Percentiles rank a stretch among this genome's conserved stretches.
Evolutionary conservation across 2,888 invertebrate species (phyloP).

Genomic region (Trichogramma dendrolimi): DNA sequence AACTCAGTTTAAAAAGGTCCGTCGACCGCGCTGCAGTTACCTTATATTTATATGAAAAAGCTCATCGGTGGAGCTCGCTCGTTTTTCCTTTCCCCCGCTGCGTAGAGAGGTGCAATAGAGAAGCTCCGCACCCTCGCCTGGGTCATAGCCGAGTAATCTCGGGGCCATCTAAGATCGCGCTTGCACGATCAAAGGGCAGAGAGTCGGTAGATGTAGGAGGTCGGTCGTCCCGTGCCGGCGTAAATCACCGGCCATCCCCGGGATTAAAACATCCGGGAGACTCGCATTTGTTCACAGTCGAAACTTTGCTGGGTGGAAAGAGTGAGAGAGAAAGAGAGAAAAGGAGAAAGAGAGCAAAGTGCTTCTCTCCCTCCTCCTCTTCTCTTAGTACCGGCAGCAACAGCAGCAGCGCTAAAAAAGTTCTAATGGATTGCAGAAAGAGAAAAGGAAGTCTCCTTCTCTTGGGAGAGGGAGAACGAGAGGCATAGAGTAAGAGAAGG

Average conservation of each 20-base stretch:
- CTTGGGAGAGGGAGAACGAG: background rate
- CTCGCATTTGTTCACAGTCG: slow-evolving; percentile 42
- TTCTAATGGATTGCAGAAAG: slow-evolving; percentile 18
- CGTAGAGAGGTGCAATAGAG: no score
- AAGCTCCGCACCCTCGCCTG: no score
- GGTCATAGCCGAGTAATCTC: background rate
- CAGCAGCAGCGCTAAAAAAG: slow-evolving; percentile 14
- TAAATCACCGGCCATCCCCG: slow-evolving; percentile 35
- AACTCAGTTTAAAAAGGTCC: no score
- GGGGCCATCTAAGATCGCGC: slow-evolving; percentile 12
- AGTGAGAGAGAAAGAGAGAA: slow-evolving; percentile 20
- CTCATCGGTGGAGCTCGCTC: no score
- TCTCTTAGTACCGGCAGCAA: background rate
- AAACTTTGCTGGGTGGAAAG: slow-evolving; percentile 33
- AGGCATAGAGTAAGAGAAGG: no score
- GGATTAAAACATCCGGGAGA: slow-evolving; percentile 45
- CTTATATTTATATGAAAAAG: no score
- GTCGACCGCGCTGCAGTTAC: no score
- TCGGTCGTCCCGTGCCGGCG: slow-evolving; percentile 9
- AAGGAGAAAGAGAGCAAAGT: slow-evolving; percentile 15
- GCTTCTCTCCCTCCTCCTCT: slow-evolving; percentile 10
- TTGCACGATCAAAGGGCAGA: background rate
- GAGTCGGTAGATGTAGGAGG: background rate
- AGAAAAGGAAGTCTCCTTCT: no score
- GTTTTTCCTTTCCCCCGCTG: no score